A percentile compares a stretch with the other conserved stretches of the same genome.
Conservation (phyloP, 2,888 invertebrate genomes). For the Tetanocera ferruginea region DNA sequence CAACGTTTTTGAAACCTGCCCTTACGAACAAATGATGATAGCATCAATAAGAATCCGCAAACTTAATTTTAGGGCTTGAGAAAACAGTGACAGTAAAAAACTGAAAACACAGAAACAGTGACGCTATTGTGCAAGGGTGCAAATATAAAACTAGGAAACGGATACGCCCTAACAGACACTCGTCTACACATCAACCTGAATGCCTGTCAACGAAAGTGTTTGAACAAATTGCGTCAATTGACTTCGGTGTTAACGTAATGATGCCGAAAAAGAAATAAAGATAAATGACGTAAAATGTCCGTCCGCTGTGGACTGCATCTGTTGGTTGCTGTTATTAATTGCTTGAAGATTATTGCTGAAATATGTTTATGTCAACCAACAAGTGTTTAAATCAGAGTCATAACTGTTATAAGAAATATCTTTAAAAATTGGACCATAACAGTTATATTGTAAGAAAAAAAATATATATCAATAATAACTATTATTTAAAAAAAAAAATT, state of each 20-base stretch:
- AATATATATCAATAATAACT: too few species aligned
- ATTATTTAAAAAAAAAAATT: too few species aligned
- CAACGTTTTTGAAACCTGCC: not conserved
- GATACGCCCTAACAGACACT: constrained; percentile 22
- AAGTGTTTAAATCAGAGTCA: too few species aligned
- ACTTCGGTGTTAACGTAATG: constrained; percentile 64
- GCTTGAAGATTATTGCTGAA: too few species aligned
- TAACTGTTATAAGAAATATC: too few species aligned
- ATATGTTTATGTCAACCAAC: too few species aligned
- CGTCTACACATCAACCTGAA: not conserved
- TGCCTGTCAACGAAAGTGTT: constrained; percentile 16
- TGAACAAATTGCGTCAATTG: constrained; percentile 65
- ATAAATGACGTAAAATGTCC: constrained; percentile 5
- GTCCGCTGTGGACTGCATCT: not conserved
- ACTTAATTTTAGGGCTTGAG: not conserved
- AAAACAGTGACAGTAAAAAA: not conserved
- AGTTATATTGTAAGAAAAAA: too few species aligned
- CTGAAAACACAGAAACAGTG: not conserved
- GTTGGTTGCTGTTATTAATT: not conserved
- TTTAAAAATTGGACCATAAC: too few species aligned
- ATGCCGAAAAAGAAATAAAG: constrained; percentile 38
- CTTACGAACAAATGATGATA: not conserved
- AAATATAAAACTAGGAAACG: not conserved
- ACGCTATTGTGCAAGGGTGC: not conserved
- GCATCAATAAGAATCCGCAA: not conserved